phyloP scores from a whole-genome alignment of 1,140 invertebrate species.

The Drosophila bipectinata region DNA sequence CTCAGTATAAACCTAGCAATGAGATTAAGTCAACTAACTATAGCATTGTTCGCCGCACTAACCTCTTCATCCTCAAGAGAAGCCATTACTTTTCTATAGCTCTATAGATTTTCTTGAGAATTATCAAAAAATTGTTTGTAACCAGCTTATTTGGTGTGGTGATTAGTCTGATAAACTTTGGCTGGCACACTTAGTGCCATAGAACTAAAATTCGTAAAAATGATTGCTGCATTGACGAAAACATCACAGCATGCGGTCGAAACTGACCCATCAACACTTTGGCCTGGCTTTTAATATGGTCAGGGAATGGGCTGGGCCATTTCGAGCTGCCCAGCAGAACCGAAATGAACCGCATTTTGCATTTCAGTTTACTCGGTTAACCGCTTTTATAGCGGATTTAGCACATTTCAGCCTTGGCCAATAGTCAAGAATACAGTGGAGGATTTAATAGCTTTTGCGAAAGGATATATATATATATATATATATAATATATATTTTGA shows the following conservation, averaged over 20 bases:
- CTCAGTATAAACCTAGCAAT: slow-evolving; percentile 41
- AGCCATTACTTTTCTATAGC: not conserved
- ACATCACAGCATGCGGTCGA: slow-evolving; percentile 27
- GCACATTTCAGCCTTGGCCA: slow-evolving; percentile 52
- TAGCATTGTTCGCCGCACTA: not conserved
- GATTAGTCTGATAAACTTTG: not conserved
- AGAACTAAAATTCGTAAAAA: slow-evolving; percentile 4
- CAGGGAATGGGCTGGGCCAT: slow-evolving; percentile 16
- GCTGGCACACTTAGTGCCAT: slow-evolving; percentile 6
- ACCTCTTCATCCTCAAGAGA: slow-evolving; percentile 21
- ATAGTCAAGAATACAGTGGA: slow-evolving; percentile 36
- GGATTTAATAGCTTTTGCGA: not conserved
- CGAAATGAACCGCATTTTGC: slow-evolving; percentile 61
- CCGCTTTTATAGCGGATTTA: slow-evolving; percentile 77
- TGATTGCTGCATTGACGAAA: slow-evolving; percentile 9
- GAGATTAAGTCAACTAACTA: not conserved
- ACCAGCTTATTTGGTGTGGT: not conserved
- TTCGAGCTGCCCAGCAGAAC: slow-evolving; percentile 12
- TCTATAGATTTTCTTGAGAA: not conserved
- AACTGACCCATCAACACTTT: slow-evolving; percentile 48
- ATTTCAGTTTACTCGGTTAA: slow-evolving; percentile 79
- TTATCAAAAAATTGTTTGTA: not conserved
- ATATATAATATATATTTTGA: no score
- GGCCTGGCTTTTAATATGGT: slow-evolving; percentile 26
- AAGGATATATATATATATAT: no score